Percentiles rank a stretch among this genome's conserved stretches.
These are phyloP conservation scores for Amphipoea lucens DNA, from an alignment of 2,888 invertebrate genomes.

Conservation along the genomic window DNA sequence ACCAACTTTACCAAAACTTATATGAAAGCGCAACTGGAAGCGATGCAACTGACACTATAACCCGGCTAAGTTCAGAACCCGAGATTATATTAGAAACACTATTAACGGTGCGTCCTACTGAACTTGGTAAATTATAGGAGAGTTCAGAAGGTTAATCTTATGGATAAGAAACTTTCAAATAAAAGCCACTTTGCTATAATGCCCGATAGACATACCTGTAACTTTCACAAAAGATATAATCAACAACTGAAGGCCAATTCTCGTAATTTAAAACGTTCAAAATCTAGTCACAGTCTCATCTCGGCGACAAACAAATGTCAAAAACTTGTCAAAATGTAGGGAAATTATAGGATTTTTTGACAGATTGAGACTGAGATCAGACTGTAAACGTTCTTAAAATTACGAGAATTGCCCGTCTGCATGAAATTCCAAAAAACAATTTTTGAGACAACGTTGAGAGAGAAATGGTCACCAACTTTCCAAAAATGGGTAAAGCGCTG, in stretches of 20 bases:
- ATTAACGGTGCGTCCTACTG: conserved; percentile 47
- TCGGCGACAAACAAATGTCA: no score
- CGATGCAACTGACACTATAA: conserved; percentile 57
- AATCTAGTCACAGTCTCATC: no score
- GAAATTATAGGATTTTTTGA: no score
- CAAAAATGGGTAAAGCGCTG: neutral
- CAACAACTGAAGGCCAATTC: neutral
- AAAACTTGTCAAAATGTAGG: no score
- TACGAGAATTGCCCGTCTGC: no score
- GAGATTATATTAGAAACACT: conserved; percentile 58
- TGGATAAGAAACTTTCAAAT: neutral
- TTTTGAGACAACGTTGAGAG: neutral
- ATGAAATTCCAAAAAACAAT: neutral
- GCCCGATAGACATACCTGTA: neutral
- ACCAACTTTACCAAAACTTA: conserved; percentile 56
- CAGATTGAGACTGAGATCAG: no score
- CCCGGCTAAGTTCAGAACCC: conserved; percentile 53
- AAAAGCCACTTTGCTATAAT: neutral
- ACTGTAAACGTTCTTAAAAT: no score
- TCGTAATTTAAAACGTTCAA: no score
- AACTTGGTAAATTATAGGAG: conserved; percentile 7
- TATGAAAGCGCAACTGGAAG: conserved; percentile 42
- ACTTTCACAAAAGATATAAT: neutral
- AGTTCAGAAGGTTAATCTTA: conserved; percentile 13
- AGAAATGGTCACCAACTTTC: neutral